phyloP scores from a whole-genome alignment of 1,140 invertebrate species.

The Eueides isabella region DNA sequence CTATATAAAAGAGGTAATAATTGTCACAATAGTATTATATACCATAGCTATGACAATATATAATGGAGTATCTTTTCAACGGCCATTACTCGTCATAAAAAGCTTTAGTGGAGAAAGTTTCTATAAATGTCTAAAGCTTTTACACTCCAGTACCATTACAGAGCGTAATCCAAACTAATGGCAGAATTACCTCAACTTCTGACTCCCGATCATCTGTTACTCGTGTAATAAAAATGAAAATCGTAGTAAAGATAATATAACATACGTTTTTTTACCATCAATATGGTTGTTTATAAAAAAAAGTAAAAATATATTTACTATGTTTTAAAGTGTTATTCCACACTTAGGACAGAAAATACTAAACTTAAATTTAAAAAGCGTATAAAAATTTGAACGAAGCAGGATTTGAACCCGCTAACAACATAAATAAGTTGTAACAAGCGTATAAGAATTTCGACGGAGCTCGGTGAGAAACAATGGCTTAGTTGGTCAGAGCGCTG shows the following conservation, averaged over 20 bases:
- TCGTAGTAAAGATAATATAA: neutral
- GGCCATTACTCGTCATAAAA: conserved; percentile 12
- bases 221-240: conserved; percentile 21
- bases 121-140: conserved; percentile 6
- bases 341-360: too few relatives aligned
- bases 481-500: too few relatives aligned
- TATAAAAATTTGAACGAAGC: too few relatives aligned
- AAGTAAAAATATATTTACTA: too few relatives aligned
- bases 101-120: conserved; percentile 23
- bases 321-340: too few relatives aligned
- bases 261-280: neutral
- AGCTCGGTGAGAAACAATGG: too few relatives aligned
- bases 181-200: conserved; percentile 30
- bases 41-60: neutral
- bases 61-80: neutral
- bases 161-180: conserved; percentile 33
- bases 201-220: conserved; percentile 24
- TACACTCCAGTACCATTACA: conserved; percentile 17
- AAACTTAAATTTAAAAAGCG: too few relatives aligned
- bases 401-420: too few relatives aligned
- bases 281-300: neutral
- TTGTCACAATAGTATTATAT: neutral
- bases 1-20: neutral
- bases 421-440: too few relatives aligned
- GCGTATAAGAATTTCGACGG: too few relatives aligned